Base-by-base conservation (phyloP, 2,888 invertebrate genomes). In the Melinaea marsaeus region DNA sequence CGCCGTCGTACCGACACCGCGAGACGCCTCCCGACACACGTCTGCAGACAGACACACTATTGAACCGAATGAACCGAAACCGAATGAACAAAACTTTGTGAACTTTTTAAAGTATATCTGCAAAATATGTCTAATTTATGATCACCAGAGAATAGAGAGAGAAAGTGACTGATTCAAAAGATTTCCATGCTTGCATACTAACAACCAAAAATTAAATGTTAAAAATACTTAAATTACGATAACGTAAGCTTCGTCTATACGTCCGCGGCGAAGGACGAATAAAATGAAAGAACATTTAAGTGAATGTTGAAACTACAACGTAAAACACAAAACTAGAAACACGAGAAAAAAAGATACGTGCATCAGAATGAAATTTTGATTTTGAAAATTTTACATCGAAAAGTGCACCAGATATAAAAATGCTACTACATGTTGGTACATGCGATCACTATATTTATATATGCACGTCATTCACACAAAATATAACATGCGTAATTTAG, bases 1-100 rank as follows among this genome's bases (percentile, higher is more conserved):
- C 74, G 94, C 94, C 72, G 93, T 92, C 2, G 95, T 94, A 92
- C 94, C 85, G 94, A 94, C 42, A 11, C 42, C 77, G 73, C 77
- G 72, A 6, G 79, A 73, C 86, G 92, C 91, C 92, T 92, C 81
- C 86, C 92, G 95, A 81, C 72, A 95, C 90, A 85, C 93, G 81
- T 77, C 95, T 90, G 57, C 1, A 22, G 9, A 42, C 37, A 37
- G 5, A 37, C 37, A 37, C 5, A 37, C 7, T 37, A 37, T 37
- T 22, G 1, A 1, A 22, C 1, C 22, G 22, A 22, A 22, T 22
- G n/a, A n/a, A n/a, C n/a, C n/a, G n/a, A n/a, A n/a, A n/a, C n/a
- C 1, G 22, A 22, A 22, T 22, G 22, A 22, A 22, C 22, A 1
- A 22, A 22, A 22, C 22, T 22, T 22, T 22, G 22, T 22, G 22